Evolutionary conservation across 1,140 invertebrate genomes (phyloP).

Genomic region (Drosophila watanabei): DNA sequence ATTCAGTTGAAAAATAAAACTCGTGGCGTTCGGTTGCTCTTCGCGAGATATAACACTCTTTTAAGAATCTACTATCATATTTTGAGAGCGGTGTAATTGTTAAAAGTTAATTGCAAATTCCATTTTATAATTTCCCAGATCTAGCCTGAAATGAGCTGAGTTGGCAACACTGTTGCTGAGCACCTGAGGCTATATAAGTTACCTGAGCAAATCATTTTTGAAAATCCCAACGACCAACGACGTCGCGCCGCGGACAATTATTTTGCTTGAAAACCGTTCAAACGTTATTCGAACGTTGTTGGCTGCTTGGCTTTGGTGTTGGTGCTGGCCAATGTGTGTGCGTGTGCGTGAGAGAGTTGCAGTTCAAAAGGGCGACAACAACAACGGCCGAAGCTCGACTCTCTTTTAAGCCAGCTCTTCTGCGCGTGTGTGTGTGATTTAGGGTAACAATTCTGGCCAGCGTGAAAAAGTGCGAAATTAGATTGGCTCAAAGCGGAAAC

Average conservation of each 20-base stretch:
- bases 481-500: conserved; percentile 61
- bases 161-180: no score
- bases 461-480: conserved; percentile 40
- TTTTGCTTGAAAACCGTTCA: conserved; percentile 14
- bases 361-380: conserved; percentile 47
- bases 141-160: no score
- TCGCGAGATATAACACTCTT: no score
- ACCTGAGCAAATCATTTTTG: neutral
- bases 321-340: conserved; percentile 63
- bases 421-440: conserved; percentile 25
- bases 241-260: neutral
- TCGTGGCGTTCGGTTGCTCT: no score
- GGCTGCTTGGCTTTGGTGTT: conserved; percentile 39
- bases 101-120: no score
- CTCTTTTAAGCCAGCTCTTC: conserved; percentile 40
- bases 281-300: conserved; percentile 42
- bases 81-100: no score
- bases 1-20: no score
- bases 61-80: no score
- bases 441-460: conserved; percentile 43
- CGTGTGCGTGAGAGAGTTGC: conserved; percentile 40
- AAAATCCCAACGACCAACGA: neutral
- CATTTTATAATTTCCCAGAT: no score
- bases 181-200: no score
- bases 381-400: conserved; percentile 10